Conservation (phyloP, 1,140 invertebrate species). For the Drosophila auraria region DNA sequence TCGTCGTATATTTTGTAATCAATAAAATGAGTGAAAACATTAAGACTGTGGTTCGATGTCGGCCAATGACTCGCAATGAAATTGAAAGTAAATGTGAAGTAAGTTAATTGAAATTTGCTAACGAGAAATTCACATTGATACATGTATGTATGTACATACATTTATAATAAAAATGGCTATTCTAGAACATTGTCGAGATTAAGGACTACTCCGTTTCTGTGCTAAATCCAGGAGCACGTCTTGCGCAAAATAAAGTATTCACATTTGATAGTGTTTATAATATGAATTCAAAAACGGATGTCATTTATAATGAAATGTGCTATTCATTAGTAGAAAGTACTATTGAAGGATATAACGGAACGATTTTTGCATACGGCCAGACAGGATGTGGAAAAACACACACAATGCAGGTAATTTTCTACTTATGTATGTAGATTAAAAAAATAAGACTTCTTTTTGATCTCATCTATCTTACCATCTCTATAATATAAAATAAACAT, state of each 20-base stretch:
- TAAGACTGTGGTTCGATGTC: constrained; percentile 96
- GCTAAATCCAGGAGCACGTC: constrained; percentile 84
- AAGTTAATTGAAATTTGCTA: constrained; percentile 6
- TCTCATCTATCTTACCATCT: too few relatives aligned
- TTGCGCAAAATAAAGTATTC: constrained; percentile 89
- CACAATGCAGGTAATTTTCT: constrained; percentile 90
- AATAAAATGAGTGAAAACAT: constrained; percentile 91
- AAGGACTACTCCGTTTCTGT: constrained; percentile 86
- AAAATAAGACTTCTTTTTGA: too few relatives aligned
- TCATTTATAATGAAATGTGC: constrained; percentile 96
- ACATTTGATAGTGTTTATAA: constrained; percentile 95
- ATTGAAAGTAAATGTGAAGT: constrained; percentile 89
- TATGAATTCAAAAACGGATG: constrained; percentile 91
- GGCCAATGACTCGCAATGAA: constrained; percentile 94
- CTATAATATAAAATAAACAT: too few relatives aligned
- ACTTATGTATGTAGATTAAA: neutral
- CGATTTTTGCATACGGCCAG: constrained; percentile 95
- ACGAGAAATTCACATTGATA: neutral
- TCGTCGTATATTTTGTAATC: neutral
- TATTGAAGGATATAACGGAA: constrained; percentile 94
- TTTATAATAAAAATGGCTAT: neutral
- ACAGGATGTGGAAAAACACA: constrained; percentile 94
- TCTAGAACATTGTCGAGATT: constrained; percentile 91
- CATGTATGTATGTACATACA: too few relatives aligned
- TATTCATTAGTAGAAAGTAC: constrained; percentile 94